Conservation (phyloP, 2,888 invertebrate species). For the Cerastis rubricosa region DNA sequence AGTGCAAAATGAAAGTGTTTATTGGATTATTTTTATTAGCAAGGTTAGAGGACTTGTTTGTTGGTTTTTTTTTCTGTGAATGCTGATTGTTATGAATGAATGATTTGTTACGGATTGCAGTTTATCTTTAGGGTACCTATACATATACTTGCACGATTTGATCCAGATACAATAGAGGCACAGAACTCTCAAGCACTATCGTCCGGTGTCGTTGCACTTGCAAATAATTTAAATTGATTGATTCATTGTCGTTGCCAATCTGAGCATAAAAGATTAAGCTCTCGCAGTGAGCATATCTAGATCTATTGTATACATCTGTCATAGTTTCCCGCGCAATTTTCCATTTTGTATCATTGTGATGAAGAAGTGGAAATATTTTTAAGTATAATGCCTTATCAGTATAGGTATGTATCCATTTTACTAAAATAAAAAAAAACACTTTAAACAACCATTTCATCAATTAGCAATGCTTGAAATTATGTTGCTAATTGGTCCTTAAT, state of each 20-base stretch:
- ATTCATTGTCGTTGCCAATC: constrained; percentile 41
- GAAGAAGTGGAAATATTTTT: not conserved
- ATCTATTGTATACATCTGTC: not conserved
- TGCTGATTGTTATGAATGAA: constrained; percentile 1
- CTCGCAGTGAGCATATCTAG: not conserved
- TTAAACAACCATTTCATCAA: constrained; percentile 10
- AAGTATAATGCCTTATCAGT: not conserved
- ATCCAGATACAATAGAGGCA: constrained; percentile 3
- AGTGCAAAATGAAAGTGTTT: constrained; percentile 63
- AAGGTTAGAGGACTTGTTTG: constrained; percentile 47
- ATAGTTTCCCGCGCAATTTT: constrained; percentile 7
- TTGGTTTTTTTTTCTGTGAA: not conserved
- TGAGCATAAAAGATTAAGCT: constrained; percentile 3
- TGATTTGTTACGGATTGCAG: not conserved
- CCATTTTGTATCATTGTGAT: not conserved
- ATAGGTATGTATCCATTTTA: not conserved
- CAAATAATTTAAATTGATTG: constrained; percentile 46
- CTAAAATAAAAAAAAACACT: not conserved
- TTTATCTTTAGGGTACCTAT: not conserved
- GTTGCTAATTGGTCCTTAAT: not conserved
- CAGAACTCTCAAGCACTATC: not conserved
- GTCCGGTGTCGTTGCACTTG: constrained; percentile 55
- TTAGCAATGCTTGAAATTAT: constrained; percentile 7
- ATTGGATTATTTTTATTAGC: constrained; percentile 65
- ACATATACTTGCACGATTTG: not conserved